A percentile compares a stretch with the other conserved stretches of the same genome.
Conservation (phyloP, 92 coral and sea anemone genomes). For the Micromussa lordhowensis region DNA sequence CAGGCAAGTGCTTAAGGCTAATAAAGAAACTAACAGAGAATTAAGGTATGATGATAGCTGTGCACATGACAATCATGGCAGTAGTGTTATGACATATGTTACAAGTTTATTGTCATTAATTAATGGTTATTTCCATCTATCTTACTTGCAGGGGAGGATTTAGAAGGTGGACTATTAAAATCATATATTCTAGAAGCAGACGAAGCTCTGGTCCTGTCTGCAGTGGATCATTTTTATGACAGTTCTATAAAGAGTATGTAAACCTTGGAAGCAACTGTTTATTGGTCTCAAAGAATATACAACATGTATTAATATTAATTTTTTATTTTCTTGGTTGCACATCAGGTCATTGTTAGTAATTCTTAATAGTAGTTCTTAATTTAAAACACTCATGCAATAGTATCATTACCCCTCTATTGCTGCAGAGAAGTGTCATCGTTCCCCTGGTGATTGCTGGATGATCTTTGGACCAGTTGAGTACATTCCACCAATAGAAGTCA, state of each 20-base stretch:
- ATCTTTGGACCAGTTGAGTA: conserved; percentile 91
- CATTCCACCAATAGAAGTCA: conserved; percentile 91
- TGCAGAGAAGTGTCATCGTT: conserved; percentile 72
- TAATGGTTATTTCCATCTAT: not conserved
- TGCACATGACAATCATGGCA: not conserved
- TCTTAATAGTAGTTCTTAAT: not conserved
- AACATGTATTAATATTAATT: no score
- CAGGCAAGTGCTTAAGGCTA: conserved; percentile 59
- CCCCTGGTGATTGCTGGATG: conserved; percentile 99
- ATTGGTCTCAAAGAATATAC: not conserved
- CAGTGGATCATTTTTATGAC: conserved; percentile 82
- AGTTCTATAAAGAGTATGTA: conserved; percentile 62
- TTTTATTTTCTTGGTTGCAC: not conserved
- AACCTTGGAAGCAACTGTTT: not conserved
- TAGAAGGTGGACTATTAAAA: conserved; percentile 87
- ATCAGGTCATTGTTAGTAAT: not conserved
- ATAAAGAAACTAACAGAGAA: not conserved
- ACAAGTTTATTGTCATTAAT: no score
- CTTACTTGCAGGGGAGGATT: conserved; percentile 74
- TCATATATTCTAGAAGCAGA: conserved; percentile 85
- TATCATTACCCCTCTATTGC: not conserved
- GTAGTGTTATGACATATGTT: not conserved
- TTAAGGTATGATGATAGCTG: not conserved
- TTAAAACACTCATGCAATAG: not conserved
- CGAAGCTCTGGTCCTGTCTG: conserved; percentile 91